Evolutionary conservation across 1,140 invertebrate genomes (phyloP).

Genomic region (Sitobion miscanthi): DNA sequence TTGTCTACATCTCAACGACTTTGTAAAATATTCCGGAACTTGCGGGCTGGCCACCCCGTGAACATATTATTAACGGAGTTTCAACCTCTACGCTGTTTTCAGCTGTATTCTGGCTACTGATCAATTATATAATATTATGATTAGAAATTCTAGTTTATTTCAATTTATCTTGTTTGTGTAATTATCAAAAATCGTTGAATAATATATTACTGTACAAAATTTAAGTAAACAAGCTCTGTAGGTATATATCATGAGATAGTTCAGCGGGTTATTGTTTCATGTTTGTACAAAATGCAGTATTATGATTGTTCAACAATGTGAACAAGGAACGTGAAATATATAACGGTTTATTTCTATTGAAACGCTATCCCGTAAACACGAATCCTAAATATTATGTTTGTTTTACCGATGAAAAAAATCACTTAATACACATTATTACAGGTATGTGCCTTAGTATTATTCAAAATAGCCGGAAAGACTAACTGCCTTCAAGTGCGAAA

Average conservation of each 20-base stretch:
- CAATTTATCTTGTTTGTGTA: neutral
- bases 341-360: neutral
- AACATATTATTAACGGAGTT: neutral
- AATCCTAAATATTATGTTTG: neutral
- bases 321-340: neutral
- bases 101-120: neutral
- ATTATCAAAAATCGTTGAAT: neutral
- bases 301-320: neutral
- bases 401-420: neutral
- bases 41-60: neutral
- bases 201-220: neutral
- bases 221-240: neutral
- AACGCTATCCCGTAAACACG: neutral
- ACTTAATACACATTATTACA: neutral
- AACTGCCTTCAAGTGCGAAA: neutral
- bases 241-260: neutral
- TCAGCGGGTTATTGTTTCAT: neutral
- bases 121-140: neutral
- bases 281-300: neutral
- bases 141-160: constrained; percentile 1
- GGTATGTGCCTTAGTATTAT: neutral
- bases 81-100: neutral
- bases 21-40: neutral
- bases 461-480: neutral
- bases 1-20: neutral